Base-by-base conservation (phyloP, 1,140 invertebrate species). In the Drosophila nigrodunni region DNA sequence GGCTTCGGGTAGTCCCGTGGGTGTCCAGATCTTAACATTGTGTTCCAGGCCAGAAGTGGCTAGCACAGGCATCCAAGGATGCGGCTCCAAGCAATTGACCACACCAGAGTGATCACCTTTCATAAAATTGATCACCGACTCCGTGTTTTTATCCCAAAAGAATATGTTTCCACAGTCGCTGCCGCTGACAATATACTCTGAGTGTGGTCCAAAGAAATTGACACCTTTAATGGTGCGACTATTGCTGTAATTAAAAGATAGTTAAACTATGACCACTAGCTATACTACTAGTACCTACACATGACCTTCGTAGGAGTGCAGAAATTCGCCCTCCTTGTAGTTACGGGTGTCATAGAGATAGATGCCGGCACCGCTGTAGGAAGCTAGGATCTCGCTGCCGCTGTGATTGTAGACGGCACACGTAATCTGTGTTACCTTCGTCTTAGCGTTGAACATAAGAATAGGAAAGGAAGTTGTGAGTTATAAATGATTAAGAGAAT, bases 161-260 rank as follows among this genome's bases (percentile, higher is more conserved):
- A 96, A 99, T 13, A 99, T 95, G 93, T 98, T 95, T n/a, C 97
- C 96, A 93, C 98, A 99, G 92, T 99, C 98, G 21, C 97, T 98
- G 2, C 98, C 98, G 68, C 97, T 98, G 41, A 98, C 94, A 13
- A 99, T 94, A 92, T 95, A 99, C 93, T 99, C 96, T 88, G 97
- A 98, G 65, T 95, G 95, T 1, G 97, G 96, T 0, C 98, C 98
- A 93, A 97, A 99, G 93, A 98, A 99, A 88, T 97, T 97, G 0
- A 99, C 97, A 4, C 97, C 97, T 93, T 99, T 99, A 30, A 98
- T 98, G 10, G 96, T 97, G 39, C 95, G 95, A 88, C 93, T 94
- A 92, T 97, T 97, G 30, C 95, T 92, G 47, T 54, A 35, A 39
- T 11, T 11, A 11, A 30, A 6, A n/a, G 3, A 7, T 13, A 9